Base-by-base conservation (phyloP, 1,140 invertebrate genomes). In the Homalodisca vitripennis region DNA sequence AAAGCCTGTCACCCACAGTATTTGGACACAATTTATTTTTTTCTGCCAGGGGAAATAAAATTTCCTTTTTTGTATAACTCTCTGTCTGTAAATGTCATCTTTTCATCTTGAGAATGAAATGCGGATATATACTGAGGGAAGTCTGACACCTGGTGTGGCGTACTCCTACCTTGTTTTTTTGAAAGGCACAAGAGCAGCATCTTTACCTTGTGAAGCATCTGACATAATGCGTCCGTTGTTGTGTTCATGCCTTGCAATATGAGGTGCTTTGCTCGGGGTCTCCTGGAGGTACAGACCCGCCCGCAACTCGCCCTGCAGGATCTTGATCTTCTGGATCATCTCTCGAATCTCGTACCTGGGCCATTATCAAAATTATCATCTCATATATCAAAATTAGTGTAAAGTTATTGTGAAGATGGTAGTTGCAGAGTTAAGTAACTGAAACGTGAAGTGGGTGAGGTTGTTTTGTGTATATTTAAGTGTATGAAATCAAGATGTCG, bases 291-390 rank as follows among this genome's bases (percentile, higher is more conserved):
- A 69, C n/a, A 70, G 67, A 66, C 77, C 67, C 75, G 73, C 24
- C 75, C 75, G 67, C 34, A 73, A 67, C 30, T 84, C 83, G 12
- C 78, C 80, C 69, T 84, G 81, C 12, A 89, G 75, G 34, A 89
- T 74, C 27, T 83, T 82, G 72, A 95, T 95, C 80, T 95, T 95
- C 76, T 94, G 91, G 74, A 95, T 93, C 92, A 94, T 94, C 77
- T 94, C 92, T 63, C 88, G 84, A 74, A 93, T 92, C 81, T 93
- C 91, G 80, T 92, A 92, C 51, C 67, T 88, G n/a, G n/a, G n/a
- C n/a, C n/a, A n/a, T n/a, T n/a, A n/a, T n/a, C n/a, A n/a, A n/a
- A n/a, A n/a, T n/a, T n/a, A n/a, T n/a, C n/a, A n/a, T n/a, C n/a
- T n/a, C n/a, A n/a, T n/a, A n/a, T n/a, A n/a, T n/a, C n/a, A n/a